Evolutionary conservation across 2,113 vertebrate genomes (phyloP).

Genomic region (Eonycteris spelaea): DNA sequence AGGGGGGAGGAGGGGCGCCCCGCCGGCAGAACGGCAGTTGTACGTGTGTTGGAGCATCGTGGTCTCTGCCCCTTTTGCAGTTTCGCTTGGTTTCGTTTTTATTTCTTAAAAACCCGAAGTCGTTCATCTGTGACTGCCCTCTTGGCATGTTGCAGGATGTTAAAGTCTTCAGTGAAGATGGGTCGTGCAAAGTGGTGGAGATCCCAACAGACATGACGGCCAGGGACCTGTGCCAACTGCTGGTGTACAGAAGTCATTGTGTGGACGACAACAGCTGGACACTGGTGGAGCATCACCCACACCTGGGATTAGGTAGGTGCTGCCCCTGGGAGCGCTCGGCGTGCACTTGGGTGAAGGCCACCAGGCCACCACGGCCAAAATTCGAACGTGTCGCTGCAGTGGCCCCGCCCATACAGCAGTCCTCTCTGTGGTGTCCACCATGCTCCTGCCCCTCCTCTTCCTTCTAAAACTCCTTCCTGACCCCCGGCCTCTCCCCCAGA

Average conservation of each 20-base stretch:
- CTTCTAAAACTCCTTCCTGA: conserved; percentile 1
- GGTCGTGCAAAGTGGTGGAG: conserved; percentile 96
- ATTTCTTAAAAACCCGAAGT: no score
- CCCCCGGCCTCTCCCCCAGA: not conserved
- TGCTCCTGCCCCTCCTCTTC: not conserved
- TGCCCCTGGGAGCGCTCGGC: conserved; percentile 15
- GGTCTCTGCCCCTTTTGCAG: not conserved
- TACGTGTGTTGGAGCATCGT: not conserved
- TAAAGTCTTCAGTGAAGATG: conserved; percentile 98
- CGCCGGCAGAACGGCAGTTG: no score
- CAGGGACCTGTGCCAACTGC: conserved; percentile 96
- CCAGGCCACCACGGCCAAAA: no score
- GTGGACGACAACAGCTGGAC: conserved; percentile 99
- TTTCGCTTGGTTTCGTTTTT: no score
- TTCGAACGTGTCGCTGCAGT: not conserved
- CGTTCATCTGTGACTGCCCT: conserved; percentile 44
- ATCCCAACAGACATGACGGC: conserved; percentile 96
- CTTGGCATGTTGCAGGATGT: conserved; percentile 91
- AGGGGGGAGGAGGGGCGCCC: not conserved
- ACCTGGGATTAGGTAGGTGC: conserved; percentile 93
- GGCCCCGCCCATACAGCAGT: not conserved
- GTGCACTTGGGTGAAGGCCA: not conserved
- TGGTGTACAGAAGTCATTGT: conserved; percentile 98
- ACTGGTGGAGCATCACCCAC: conserved; percentile 96
- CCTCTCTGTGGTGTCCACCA: accelerated